Base-by-base conservation (phyloP, 2,888 invertebrate species). In the Rhabditoides inermis region DNA sequence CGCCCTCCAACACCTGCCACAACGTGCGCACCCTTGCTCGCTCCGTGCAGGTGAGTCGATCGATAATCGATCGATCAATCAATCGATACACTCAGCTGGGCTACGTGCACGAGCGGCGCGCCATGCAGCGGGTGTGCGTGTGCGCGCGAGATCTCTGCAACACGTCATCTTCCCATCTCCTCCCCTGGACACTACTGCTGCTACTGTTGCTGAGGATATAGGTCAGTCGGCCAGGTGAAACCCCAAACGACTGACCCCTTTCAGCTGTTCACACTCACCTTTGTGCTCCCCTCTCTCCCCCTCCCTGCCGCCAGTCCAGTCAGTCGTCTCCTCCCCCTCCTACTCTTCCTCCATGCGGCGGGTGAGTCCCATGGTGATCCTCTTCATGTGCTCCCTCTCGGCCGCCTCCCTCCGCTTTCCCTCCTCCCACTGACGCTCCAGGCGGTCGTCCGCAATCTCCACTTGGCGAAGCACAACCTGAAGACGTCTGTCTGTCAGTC, bases 91-190 rank as follows among this genome's bases (percentile, higher is more conserved):
- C n/a, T n/a, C n/a, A n/a, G n/a, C n/a, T n/a, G 62, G 62, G 61
- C 35, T 61, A 65, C 50, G 64, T 69, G 0, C 66, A 70, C 49
- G 68, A 69, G 49, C 59, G 67, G 15, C 61, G 62, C 15, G 61
- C 66, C 28, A 63, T 69, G 59, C 72, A 72, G 51, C 58, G 66
- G 25, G 69, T 72, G 6, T 72, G 72, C 48, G 62, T 70, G 7
- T 72, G 72, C 51, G 50, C 63, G 7, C 54, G 60, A 42, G 65
- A 69, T 40, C 51, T 67, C n/a, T 72, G 72, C 59, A 72, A 72
- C 46, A 49, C 46, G 1, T 26, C 44, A 10, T 5, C 37, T 35
- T 12, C 47, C 26, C 20, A 51, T 3, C 41, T 27, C 62, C 40
- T 61, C 58, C 49, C 59, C 58, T n/a, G n/a, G n/a, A n/a, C n/a